Evolutionary conservation across 1,140 invertebrate species (phyloP).

Genomic region (Aleiodes sp.): DNA sequence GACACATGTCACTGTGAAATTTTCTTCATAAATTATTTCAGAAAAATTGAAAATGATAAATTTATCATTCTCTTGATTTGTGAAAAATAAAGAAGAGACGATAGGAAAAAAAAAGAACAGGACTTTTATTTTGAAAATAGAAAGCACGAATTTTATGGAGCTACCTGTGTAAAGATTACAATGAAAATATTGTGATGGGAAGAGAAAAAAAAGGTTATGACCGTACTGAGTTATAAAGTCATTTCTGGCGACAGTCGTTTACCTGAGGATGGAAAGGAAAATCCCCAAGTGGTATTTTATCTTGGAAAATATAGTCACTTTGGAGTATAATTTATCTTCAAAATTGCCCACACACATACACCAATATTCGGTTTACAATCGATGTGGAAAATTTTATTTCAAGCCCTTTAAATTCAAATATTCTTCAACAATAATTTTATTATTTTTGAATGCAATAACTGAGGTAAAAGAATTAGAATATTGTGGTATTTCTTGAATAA

Average conservation of each 20-base stretch:
- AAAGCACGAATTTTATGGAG: slow-evolving; percentile 1
- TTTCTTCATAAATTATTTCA: too few relatives aligned
- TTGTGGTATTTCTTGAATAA: too few relatives aligned
- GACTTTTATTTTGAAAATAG: slow-evolving; percentile 7
- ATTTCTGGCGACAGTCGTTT: slow-evolving; percentile 10
- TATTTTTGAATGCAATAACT: too few relatives aligned
- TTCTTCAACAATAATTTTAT: background rate
- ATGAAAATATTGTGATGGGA: slow-evolving; percentile 3
- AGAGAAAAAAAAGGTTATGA: background rate
- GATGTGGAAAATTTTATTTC: background rate
- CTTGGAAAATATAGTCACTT: background rate
- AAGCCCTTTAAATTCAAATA: too few relatives aligned
- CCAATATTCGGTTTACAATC: slow-evolving; percentile 3
- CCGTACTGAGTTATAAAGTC: slow-evolving; percentile 1
- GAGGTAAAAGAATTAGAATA: too few relatives aligned
- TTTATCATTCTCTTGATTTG: too few relatives aligned
- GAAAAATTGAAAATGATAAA: too few relatives aligned
- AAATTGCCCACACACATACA: background rate
- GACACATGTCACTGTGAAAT: background rate
- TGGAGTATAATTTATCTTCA: background rate
- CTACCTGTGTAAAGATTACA: background rate
- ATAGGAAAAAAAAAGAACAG: background rate
- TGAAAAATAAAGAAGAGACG: background rate
- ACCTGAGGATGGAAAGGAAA: background rate
- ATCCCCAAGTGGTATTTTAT: background rate